A percentile compares a stretch with the other conserved stretches of the same genome.
Evolutionary conservation across 2,797 vertebrate species (phyloP).

Genomic region (Crocodylus rhombifer): DNA sequence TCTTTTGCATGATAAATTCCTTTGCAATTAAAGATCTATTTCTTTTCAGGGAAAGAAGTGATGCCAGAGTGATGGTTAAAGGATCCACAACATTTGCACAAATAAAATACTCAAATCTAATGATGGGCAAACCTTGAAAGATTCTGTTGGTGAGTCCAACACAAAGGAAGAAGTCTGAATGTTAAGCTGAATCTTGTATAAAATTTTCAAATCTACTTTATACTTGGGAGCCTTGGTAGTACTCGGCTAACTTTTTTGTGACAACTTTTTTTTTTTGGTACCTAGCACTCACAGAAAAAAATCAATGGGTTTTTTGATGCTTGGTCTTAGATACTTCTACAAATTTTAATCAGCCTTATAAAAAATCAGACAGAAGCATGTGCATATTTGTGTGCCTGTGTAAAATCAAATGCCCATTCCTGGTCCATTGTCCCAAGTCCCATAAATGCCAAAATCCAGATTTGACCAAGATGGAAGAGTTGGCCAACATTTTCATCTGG

Average conservation of each 20-base stretch:
- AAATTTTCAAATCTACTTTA: neutral
- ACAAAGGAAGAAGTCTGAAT: rapidly evolving
- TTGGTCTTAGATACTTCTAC: neutral
- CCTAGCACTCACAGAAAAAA: too few species aligned
- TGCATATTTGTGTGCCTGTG: neutral
- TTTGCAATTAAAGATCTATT: conserved; percentile 53
- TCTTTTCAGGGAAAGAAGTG: conserved; percentile 22
- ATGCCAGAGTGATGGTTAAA: conserved; percentile 45
- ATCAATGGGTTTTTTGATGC: neutral
- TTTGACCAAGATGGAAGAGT: neutral
- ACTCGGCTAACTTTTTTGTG: neutral
- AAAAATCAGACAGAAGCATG: neutral
- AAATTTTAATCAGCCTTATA: neutral
- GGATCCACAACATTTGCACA: neutral
- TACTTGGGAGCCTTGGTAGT: neutral
- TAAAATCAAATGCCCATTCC: neutral
- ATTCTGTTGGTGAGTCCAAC: conserved; percentile 1
- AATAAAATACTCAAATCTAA: conserved; percentile 23
- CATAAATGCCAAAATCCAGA: neutral
- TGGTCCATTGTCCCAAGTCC: neutral
- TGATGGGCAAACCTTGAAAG: neutral
- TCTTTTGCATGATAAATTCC: conserved; percentile 58
- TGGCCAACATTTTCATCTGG: rapidly evolving
- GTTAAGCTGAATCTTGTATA: neutral
- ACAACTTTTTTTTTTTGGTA: too few species aligned